These are phyloP conservation scores for Thecophora atra DNA, from an alignment of 2,888 invertebrate genomes.

Conservation along the genomic window DNA sequence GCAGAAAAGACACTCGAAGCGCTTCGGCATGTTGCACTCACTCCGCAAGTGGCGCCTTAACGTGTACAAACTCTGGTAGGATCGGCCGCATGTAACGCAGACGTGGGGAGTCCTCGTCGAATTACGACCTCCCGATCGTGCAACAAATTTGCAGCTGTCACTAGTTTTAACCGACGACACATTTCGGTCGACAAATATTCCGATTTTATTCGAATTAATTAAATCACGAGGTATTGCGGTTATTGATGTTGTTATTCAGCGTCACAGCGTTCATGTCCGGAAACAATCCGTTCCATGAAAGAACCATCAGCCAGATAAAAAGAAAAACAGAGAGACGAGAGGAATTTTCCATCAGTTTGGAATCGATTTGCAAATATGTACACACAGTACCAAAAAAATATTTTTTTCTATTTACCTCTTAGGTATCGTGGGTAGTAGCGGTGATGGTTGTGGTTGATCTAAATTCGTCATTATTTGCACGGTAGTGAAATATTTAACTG, in stretches of 20 bases:
- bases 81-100: constrained; percentile 57
- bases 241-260: too few relatives aligned
- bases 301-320: not conserved
- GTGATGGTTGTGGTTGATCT: constrained; percentile 2
- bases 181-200: not conserved
- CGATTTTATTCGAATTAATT: too few relatives aligned
- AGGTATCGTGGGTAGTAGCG: not conserved
- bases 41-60: constrained; percentile 70
- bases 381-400: constrained; percentile 12
- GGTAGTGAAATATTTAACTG: constrained; percentile 28
- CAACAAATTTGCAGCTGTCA: not conserved
- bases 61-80: constrained; percentile 57
- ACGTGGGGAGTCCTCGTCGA: constrained; percentile 48
- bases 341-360: not conserved
- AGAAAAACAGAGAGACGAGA: not conserved
- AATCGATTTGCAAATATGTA: constrained; percentile 7
- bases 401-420: not conserved
- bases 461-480: constrained; percentile 23
- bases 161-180: not conserved
- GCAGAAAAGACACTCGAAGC: constrained; percentile 60
- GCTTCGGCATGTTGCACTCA: constrained; percentile 64
- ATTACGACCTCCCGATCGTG: not conserved
- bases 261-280: not conserved
- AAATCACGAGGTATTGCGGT: too few relatives aligned
- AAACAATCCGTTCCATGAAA: not conserved